A percentile compares a stretch with the other conserved stretches of the same genome.
Evolutionary conservation across 2,888 invertebrate species (phyloP).

Genomic region (Ypsolopha sequella): DNA sequence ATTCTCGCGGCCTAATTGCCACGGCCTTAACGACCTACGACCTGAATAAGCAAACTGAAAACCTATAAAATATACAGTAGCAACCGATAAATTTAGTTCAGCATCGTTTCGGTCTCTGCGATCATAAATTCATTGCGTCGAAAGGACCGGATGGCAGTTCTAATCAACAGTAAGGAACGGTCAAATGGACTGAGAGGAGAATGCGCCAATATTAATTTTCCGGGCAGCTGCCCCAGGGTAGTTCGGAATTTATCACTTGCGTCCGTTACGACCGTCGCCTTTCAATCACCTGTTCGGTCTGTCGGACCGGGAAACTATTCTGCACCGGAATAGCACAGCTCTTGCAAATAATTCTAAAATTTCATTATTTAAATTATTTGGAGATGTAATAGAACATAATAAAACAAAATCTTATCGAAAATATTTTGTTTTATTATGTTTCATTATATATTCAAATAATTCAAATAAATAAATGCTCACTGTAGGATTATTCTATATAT

Average conservation of each 20-base stretch:
- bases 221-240: conserved; percentile 39
- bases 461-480: too few relatives aligned
- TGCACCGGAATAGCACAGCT: not conserved
- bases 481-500: too few relatives aligned
- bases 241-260: conserved; percentile 42
- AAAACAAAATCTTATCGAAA: too few relatives aligned
- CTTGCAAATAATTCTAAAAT: too few relatives aligned
- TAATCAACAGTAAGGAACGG: conserved; percentile 21
- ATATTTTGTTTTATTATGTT: too few relatives aligned
- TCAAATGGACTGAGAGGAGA: conserved; percentile 16
- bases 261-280: conserved; percentile 35
- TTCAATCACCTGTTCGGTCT: conserved; percentile 41
- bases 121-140: conserved; percentile 17
- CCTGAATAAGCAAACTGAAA: conserved; percentile 30
- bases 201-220: conserved; percentile 45
- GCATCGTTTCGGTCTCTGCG: not conserved
- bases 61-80: not conserved
- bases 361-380: too few relatives aligned
- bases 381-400: too few relatives aligned
- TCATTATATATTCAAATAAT: too few relatives aligned
- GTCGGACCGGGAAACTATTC: not conserved
- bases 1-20: conserved; percentile 51
- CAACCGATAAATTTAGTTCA: not conserved
- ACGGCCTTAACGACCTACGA: conserved; percentile 45
- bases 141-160: conserved; percentile 14